Conservation (phyloP, 2,888 invertebrate genomes). For the Amphipyra berbera region DNA sequence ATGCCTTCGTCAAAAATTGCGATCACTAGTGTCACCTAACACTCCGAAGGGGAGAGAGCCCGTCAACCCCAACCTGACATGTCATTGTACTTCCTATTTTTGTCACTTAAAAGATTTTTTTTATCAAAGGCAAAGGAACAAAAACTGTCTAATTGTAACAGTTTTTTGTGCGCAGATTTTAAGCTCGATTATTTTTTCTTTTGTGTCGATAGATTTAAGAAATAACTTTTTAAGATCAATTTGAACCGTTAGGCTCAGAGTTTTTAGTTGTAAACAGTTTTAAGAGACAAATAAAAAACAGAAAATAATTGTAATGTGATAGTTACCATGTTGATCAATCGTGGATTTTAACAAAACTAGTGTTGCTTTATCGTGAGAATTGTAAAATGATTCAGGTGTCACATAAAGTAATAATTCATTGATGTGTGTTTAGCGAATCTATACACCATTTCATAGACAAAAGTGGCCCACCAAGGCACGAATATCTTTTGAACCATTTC, state of each 20-base stretch:
- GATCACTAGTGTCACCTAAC: conserved; percentile 85
- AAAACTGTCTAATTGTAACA: conserved; percentile 89
- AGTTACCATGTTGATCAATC: conserved; percentile 9
- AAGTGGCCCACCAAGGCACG: too few species aligned
- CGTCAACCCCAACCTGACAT: conserved; percentile 85
- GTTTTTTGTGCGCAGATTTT: conserved; percentile 85
- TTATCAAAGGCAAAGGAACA: conserved; percentile 80
- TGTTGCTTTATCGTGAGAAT: conserved; percentile 6
- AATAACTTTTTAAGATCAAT: conserved; percentile 63
- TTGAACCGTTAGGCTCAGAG: conserved; percentile 66
- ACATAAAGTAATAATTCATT: too few species aligned
- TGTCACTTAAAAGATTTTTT: conserved; percentile 85
- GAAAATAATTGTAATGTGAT: conserved; percentile 29
- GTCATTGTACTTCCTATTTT: conserved; percentile 86
- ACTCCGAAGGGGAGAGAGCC: conserved; percentile 79
- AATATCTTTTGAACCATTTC: too few species aligned
- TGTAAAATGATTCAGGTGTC: not conserved
- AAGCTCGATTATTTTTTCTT: conserved; percentile 87
- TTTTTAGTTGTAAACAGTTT: conserved; percentile 44
- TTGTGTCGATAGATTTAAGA: conserved; percentile 67
- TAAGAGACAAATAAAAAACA: conserved; percentile 33
- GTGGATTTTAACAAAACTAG: conserved; percentile 3
- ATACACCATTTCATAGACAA: too few species aligned
- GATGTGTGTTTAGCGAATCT: too few species aligned
- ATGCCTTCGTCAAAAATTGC: conserved; percentile 85